Base-by-base conservation (phyloP, 1,140 invertebrate species). In the Trachymyrmex cornetzi region DNA sequence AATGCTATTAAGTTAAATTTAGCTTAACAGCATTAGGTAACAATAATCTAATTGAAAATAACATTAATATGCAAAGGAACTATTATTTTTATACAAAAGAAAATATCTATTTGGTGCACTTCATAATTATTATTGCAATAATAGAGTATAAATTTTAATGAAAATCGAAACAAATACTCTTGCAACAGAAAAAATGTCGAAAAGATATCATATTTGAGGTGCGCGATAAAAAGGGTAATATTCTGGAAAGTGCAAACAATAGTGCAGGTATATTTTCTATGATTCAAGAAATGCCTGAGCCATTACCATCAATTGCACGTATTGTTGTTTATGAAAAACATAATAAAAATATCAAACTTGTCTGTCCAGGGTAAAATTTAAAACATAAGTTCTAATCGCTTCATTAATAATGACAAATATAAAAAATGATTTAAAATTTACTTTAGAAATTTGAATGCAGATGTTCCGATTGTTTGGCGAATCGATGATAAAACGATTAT, bases 231-330 rank as follows among this genome's bases (percentile, higher is more conserved):
- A 81, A 91, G 3, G 96, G 96, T 3, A 94, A 95, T 27, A 72
- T 96, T 53, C 85, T 96, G 24, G 96, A 97, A 94, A 94, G 88
- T 74, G 96, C 96, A 1, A 97, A 97, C 88, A 97, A 97, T 90
- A 96, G 96, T 59, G 96, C 95, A 44, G 96, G 96, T 44, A 95
- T 96, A 75, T 97, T 96, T 94, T 96, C 96, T 6, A 92, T 96
- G 77, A 16, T 93, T 27, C 96, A 97, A 94, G 94, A 89, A 24
- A 90, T 96, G 38, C 96, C 96, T 3, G 92, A 95, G 55, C 93
- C 94, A 14, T 82, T 91, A 38, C 94, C 95, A 77, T 84, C 91
- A 63, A 92, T 96, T 1, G 91, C 92, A 69, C 93, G 95, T 59
- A 89, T 88, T n/a, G 94, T 95, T 22, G 77, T 96, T 67, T 96